Conservation (phyloP, 1,140 invertebrate species). For the Ostrea denselamellosa region DNA sequence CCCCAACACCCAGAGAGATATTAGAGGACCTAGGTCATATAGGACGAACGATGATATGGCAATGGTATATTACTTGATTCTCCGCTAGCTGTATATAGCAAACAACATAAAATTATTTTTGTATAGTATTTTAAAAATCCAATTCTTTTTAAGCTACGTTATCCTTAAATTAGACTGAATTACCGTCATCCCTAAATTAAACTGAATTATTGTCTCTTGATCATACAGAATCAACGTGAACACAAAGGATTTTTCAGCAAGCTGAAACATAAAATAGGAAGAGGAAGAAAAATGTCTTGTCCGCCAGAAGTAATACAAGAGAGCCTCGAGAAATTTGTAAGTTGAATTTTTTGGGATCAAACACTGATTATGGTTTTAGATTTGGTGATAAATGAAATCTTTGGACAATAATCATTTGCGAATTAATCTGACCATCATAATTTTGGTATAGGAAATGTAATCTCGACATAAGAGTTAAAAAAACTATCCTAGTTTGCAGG, state of each 20-base stretch:
- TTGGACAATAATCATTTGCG: too few species aligned
- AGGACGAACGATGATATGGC: background rate
- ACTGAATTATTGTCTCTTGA: background rate
- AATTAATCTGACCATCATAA: too few species aligned
- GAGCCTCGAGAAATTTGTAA: background rate
- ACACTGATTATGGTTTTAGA: too few species aligned
- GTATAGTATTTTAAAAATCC: background rate
- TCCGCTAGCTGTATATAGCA: too few species aligned
- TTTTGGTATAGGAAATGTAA: too few species aligned
- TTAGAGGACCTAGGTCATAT: background rate
- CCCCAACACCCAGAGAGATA: background rate
- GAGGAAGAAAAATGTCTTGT: constrained; percentile 26
- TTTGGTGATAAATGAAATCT: too few species aligned
- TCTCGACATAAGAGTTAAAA: too few species aligned
- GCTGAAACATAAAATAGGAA: constrained; percentile 4
- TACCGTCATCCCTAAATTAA: background rate
- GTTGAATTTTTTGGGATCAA: background rate
- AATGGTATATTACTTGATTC: background rate
- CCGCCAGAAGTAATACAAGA: background rate
- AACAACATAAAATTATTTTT: too few species aligned
- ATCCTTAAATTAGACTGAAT: background rate
- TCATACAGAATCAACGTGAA: background rate
- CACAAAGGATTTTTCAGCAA: constrained; percentile 12
- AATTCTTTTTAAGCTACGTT: background rate
- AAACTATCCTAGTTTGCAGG: too few species aligned